Evolutionary conservation across 1,140 invertebrate genomes (phyloP).

Genomic region (Neodiprion fabricii): DNA sequence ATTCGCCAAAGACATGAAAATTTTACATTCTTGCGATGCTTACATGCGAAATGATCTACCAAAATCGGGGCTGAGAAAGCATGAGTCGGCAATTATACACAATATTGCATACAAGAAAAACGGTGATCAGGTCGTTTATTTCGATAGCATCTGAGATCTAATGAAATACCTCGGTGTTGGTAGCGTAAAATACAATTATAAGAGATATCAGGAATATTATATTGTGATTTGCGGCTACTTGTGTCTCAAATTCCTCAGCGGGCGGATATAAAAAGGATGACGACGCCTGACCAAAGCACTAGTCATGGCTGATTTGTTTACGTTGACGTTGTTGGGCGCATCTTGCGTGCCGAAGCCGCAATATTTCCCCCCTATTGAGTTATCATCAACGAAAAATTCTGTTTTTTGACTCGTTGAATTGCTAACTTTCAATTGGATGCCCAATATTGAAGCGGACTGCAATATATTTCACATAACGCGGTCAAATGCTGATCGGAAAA

Average conservation of each 20-base stretch:
- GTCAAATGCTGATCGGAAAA: slow-evolving; percentile 1
- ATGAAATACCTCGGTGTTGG: too few relatives aligned
- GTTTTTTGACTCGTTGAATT: slow-evolving; percentile 43
- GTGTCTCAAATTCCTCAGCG: too few relatives aligned
- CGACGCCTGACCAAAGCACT: slow-evolving; percentile 10
- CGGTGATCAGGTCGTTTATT: too few relatives aligned
- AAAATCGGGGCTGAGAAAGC: too few relatives aligned
- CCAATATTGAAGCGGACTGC: slow-evolving; percentile 40
- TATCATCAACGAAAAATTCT: slow-evolving; percentile 32
- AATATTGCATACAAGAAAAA: too few relatives aligned
- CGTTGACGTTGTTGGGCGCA: neutral
- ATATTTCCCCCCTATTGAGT: slow-evolving; percentile 11
- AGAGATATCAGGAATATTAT: too few relatives aligned
- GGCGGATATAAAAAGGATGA: slow-evolving; percentile 9
- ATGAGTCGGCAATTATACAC: too few relatives aligned
- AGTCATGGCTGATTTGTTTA: slow-evolving; percentile 4
- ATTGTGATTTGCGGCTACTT: too few relatives aligned
- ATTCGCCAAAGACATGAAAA: slow-evolving; percentile 35
- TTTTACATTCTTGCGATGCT: slow-evolving; percentile 30
- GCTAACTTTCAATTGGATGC: slow-evolving; percentile 48
- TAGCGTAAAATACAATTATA: too few relatives aligned
- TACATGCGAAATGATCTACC: too few relatives aligned
- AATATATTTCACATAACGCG: slow-evolving; percentile 45
- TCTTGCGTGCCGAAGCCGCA: too few relatives aligned
- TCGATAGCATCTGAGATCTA: too few relatives aligned